phyloP scores from a whole-genome alignment of 2,888 invertebrate species.

The Venustoraphidia nigricollis region DNA sequence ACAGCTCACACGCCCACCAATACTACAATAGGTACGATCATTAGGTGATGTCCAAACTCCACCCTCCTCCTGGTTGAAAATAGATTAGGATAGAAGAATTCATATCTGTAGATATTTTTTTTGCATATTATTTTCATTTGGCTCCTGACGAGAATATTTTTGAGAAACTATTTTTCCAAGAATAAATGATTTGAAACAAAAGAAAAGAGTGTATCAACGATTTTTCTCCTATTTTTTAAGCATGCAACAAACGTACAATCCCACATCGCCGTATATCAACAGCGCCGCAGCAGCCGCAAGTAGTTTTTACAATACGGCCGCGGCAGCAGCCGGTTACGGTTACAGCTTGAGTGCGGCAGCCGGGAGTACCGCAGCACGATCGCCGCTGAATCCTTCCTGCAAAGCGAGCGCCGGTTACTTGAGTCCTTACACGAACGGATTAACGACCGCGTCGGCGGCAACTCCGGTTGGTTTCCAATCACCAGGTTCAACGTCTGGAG shows the following conservation, averaged over 20 bases:
- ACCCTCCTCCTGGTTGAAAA: neutral
- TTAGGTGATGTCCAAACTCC: neutral
- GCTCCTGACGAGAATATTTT: too few species aligned
- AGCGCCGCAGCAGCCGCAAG: conserved; percentile 18
- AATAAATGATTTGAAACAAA: too few species aligned
- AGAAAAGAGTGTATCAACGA: too few species aligned
- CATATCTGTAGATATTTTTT: too few species aligned
- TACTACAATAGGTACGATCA: conserved; percentile 61
- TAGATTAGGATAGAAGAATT: too few species aligned
- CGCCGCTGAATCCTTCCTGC: conserved; percentile 32
- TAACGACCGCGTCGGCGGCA: conserved; percentile 24
- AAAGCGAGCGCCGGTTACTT: conserved; percentile 39
- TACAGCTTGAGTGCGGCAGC: conserved; percentile 27
- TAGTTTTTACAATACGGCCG: conserved; percentile 28
- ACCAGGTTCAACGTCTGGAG: conserved; percentile 23
- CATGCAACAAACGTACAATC: conserved; percentile 31
- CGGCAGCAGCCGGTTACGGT: conserved; percentile 23
- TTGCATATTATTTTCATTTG: too few species aligned
- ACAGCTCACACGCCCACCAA: conserved; percentile 44
- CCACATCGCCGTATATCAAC: conserved; percentile 21
- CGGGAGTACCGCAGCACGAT: conserved; percentile 5
- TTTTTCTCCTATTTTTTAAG: conserved; percentile 17
- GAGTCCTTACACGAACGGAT: conserved; percentile 25
- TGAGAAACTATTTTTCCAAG: too few species aligned
- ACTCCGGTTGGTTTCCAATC: conserved; percentile 23